phyloP scores from a whole-genome alignment of 1,140 invertebrate genomes.

The Dermatophagoides farinae region DNA sequence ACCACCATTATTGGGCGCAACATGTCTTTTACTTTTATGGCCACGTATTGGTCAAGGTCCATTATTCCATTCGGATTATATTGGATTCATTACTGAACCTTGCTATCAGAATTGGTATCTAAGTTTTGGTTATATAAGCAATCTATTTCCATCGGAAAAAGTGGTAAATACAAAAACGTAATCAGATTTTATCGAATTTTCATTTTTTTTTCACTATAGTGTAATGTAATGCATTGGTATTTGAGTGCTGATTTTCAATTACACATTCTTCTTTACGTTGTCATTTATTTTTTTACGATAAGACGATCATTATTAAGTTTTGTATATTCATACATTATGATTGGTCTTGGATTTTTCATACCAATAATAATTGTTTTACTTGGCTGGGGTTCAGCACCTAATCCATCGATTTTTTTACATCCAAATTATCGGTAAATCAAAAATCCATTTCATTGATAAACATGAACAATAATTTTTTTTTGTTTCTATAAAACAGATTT shows the following conservation, averaged over 20 bases:
- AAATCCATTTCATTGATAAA: neutral
- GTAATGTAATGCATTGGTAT: constrained; percentile 10
- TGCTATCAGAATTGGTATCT: constrained; percentile 3
- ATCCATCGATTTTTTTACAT: constrained; percentile 10
- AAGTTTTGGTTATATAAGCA: constrained; percentile 5
- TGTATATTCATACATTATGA: neutral
- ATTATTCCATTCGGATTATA: neutral
- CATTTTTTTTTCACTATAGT: neutral
- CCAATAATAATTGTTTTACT: neutral
- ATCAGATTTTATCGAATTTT: neutral
- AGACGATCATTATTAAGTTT: neutral
- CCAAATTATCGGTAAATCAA: neutral
- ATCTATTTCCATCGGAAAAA: neutral
- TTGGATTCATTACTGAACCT: neutral
- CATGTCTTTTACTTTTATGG: constrained; percentile 5
- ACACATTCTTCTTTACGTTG: constrained; percentile 2
- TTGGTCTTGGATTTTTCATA: neutral
- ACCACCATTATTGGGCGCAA: neutral
- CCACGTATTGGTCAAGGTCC: constrained; percentile 5
- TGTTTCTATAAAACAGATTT: neutral
- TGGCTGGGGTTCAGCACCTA: neutral
- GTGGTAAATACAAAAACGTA: neutral
- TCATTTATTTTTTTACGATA: constrained; percentile 4
- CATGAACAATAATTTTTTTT: neutral
- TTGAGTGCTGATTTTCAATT: constrained; percentile 5